A percentile compares a stretch with the other conserved stretches of the same genome.
phyloP scores from a whole-genome alignment of 1,140 invertebrate species.

The Rhizoglyphus robini region DNA sequence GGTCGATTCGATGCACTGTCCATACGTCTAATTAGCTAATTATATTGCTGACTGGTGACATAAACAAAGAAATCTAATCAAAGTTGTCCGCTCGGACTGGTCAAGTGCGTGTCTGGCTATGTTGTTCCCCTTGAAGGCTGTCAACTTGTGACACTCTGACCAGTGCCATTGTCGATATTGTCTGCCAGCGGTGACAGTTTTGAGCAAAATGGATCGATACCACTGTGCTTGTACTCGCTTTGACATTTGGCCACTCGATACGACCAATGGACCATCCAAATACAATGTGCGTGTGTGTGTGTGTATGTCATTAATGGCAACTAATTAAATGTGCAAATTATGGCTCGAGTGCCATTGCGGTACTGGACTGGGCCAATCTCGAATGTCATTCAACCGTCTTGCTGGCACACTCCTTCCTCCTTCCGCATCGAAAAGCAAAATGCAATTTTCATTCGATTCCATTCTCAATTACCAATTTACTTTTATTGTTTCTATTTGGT shows the following conservation, averaged over 20 bases:
- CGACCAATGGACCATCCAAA: too few species aligned
- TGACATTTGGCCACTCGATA: too few species aligned
- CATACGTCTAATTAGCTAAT: conserved; percentile 10
- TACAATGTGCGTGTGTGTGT: too few species aligned
- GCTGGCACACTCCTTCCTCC: too few species aligned
- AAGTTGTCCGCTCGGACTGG: neutral
- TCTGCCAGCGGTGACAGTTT: neutral
- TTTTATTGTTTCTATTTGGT: conserved; percentile 7
- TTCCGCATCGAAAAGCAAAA: too few species aligned
- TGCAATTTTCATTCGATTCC: too few species aligned
- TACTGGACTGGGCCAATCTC: too few species aligned
- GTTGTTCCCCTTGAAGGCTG: neutral
- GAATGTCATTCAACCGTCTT: too few species aligned
- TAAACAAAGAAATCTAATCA: conserved; percentile 12
- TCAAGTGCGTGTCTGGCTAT: neutral
- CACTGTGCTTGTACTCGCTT: neutral
- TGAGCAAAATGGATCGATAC: conserved; percentile 14
- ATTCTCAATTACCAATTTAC: neutral
- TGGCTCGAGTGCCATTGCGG: too few species aligned
- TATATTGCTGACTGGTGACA: conserved; percentile 11
- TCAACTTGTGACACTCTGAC: neutral
- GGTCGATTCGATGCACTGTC: too few species aligned
- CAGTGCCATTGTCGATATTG: neutral
- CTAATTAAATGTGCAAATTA: neutral
- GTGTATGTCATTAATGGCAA: too few species aligned